Evolutionary conservation across 2,113 vertebrate species (phyloP).

Genomic region (Mastomys natalensis): DNA sequence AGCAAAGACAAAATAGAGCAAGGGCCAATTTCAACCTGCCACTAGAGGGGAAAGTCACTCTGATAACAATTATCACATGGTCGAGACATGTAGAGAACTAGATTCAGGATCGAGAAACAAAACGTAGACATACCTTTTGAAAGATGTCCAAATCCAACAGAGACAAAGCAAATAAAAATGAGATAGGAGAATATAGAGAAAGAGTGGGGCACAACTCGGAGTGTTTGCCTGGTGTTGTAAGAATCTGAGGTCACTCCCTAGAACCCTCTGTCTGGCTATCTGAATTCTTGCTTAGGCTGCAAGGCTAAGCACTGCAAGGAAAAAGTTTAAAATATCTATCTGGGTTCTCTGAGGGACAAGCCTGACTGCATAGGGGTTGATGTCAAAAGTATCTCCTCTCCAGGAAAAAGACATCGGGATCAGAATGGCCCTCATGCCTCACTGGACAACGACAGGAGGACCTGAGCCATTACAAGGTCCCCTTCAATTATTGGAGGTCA

Average conservation of each 20-base stretch:
- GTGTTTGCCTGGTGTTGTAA: background rate
- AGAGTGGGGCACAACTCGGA: background rate
- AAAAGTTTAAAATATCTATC: too few relatives aligned
- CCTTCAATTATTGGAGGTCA: too few relatives aligned
- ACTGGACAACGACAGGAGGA: too few relatives aligned
- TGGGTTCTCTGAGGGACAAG: too few relatives aligned
- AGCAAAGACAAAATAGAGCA: background rate
- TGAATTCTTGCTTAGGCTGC: too few relatives aligned
- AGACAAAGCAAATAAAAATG: constrained; percentile 16
- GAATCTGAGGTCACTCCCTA: background rate
- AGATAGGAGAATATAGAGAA: background rate
- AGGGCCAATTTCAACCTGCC: constrained; percentile 39
- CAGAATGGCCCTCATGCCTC: too few relatives aligned
- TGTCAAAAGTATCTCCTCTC: too few relatives aligned
- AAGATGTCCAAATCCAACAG: constrained; percentile 25
- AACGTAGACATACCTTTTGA: background rate
- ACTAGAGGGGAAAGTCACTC: constrained; percentile 31
- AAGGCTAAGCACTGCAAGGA: too few relatives aligned
- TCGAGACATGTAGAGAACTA: background rate
- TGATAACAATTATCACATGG: constrained; percentile 62
- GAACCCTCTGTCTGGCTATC: too few relatives aligned
- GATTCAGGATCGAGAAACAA: background rate
- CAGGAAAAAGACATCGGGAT: too few relatives aligned
- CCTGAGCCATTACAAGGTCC: too few relatives aligned
- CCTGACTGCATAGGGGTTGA: too few relatives aligned